Evolutionary conservation across 2,888 invertebrate genomes (phyloP).

Genomic region (Epinotia brunnichana): DNA sequence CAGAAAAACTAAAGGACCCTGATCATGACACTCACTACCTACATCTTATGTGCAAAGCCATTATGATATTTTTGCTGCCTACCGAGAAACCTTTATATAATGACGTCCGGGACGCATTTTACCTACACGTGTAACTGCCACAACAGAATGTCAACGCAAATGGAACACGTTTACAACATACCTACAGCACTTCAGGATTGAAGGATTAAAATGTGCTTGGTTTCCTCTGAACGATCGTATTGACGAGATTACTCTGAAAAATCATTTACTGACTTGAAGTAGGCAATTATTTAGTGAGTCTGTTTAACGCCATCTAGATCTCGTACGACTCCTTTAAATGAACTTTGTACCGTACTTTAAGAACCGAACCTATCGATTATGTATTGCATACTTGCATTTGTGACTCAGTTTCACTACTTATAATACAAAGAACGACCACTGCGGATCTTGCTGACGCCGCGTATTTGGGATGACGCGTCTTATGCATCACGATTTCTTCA

Average conservation of each 20-base stretch:
- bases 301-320: too few species aligned
- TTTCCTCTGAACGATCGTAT: too few species aligned
- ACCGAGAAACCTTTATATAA: slow-evolving; percentile 18
- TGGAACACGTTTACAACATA: slow-evolving; percentile 1
- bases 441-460: too few species aligned
- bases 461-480: too few species aligned
- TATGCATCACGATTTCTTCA: slow-evolving; percentile 3
- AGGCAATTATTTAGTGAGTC: not conserved
- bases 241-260: too few species aligned
- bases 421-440: too few species aligned
- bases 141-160: slow-evolving; percentile 30
- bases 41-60: slow-evolving; percentile 6
- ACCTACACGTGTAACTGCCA: not conserved
- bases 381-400: not conserved
- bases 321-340: not conserved
- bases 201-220: too few species aligned
- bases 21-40: not conserved
- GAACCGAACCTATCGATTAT: not conserved
- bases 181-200: not conserved
- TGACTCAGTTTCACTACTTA: not conserved
- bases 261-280: not conserved
- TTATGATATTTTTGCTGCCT: slow-evolving; percentile 34
- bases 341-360: not conserved
- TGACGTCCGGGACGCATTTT: slow-evolving; percentile 27
- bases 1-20: too few species aligned